Evolutionary conservation across 1,140 invertebrate species (phyloP).

Genomic region (Aplysia californica): DNA sequence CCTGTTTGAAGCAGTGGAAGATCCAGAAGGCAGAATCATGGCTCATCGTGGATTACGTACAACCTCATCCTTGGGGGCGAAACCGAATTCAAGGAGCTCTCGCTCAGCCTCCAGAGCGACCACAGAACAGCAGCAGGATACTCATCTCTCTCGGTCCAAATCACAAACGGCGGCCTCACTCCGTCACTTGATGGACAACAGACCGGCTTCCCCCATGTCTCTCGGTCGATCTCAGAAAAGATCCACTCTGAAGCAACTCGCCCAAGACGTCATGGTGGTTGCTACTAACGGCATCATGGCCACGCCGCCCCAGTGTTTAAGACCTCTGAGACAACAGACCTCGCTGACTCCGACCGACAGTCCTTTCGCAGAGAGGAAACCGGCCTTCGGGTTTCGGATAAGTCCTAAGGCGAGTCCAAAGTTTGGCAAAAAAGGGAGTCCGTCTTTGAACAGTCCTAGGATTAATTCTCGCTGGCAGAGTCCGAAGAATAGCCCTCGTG

Average conservation of each 20-base stretch:
- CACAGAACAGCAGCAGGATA: no score
- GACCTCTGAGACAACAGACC: background rate
- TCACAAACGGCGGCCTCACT: no score
- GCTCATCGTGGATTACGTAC: no score
- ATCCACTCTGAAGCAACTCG: background rate
- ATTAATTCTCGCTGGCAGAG: background rate
- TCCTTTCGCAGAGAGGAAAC: background rate
- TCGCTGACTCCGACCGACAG: constrained; percentile 2
- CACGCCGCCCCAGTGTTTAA: background rate
- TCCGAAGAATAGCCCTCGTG: constrained; percentile 13
- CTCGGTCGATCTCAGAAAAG: no score
- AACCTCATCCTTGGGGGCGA: no score
- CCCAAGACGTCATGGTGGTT: constrained; percentile 17
- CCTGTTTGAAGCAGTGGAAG: no score
- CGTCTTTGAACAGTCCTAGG: background rate
- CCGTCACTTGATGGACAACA: no score
- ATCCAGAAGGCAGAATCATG: no score
- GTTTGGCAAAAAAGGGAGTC: background rate
- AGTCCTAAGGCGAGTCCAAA: constrained; percentile 7
- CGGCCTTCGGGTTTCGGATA: background rate
- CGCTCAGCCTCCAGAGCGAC: no score
- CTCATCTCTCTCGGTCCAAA: no score
- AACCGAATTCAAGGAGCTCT: no score
- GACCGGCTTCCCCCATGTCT: no score
- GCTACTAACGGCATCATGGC: constrained; percentile 19